Conservation (phyloP, 2,888 invertebrate genomes). For the Pyrrhosoma nymphula region DNA sequence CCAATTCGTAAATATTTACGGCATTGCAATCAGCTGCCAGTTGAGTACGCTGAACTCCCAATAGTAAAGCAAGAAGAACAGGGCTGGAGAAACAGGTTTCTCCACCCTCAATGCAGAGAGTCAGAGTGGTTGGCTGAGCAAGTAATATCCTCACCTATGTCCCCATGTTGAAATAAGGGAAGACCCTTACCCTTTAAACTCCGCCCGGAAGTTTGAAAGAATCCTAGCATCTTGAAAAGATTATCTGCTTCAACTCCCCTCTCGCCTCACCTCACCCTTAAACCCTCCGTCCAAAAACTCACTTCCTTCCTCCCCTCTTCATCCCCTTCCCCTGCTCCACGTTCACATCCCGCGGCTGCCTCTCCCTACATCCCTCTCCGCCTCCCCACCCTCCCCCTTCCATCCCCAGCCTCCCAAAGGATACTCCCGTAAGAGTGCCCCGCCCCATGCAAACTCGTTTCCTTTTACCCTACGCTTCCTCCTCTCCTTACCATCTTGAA, state of each 20-base stretch:
- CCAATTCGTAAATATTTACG: too few species aligned
- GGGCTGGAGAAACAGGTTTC: neutral
- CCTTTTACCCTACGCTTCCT: neutral
- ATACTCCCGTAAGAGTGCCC: neutral
- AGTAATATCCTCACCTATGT: neutral
- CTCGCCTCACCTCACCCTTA: neutral
- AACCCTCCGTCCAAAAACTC: conserved; percentile 11
- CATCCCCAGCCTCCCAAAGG: neutral
- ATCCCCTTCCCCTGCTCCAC: neutral
- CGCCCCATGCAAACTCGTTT: neutral
- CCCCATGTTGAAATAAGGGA: too few species aligned
- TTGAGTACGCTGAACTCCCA: neutral
- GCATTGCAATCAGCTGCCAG: neutral
- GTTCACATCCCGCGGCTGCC: neutral
- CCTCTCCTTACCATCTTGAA: neutral
- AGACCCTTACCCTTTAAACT: neutral
- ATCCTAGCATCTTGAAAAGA: conserved; percentile 2
- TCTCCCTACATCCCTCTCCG: too few species aligned
- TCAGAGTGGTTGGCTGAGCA: neutral
- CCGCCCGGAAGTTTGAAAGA: neutral
- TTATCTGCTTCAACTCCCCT: neutral
- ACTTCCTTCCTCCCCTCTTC: conserved; percentile 33
- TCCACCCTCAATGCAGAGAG: neutral
- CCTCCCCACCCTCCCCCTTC: too few species aligned
- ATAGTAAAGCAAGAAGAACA: neutral